phyloP scores from a whole-genome alignment of 2,797 vertebrate species.

The Steatocranus sp. region DNA sequence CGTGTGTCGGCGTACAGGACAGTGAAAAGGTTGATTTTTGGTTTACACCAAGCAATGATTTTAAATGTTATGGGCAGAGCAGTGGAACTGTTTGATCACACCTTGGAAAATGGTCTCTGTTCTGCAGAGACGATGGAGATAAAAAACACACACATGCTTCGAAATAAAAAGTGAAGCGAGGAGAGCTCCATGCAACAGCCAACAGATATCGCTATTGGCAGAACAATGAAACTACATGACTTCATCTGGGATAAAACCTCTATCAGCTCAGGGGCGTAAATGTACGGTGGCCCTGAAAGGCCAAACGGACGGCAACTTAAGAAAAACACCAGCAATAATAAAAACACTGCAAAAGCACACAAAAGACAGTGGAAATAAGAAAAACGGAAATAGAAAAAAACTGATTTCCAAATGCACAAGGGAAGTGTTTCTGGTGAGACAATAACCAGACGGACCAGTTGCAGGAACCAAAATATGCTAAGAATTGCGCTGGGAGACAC shows the following conservation, averaged over 20 bases:
- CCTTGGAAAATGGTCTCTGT: neutral
- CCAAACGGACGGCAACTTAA: accelerated
- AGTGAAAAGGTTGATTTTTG: neutral
- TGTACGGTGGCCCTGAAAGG: neutral
- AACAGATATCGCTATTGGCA: neutral
- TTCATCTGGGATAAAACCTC: neutral
- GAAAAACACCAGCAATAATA: neutral
- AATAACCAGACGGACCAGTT: neutral
- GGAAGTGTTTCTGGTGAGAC: neutral
- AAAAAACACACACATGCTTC: neutral
- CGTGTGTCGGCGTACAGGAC: accelerated
- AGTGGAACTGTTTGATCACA: neutral
- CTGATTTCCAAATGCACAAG: neutral
- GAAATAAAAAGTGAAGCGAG: neutral
- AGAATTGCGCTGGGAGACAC: neutral
- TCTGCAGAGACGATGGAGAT: neutral
- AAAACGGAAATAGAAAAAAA: neutral
- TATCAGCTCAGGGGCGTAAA: neutral
- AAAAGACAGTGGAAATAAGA: accelerated
- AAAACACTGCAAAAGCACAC: neutral
- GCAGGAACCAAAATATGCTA: neutral
- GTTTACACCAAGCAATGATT: neutral
- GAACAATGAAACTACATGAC: neutral
- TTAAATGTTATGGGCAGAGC: neutral
- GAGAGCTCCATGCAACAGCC: neutral